Base-by-base conservation (phyloP, 2,888 invertebrate species). In the Homarus gammarus region DNA sequence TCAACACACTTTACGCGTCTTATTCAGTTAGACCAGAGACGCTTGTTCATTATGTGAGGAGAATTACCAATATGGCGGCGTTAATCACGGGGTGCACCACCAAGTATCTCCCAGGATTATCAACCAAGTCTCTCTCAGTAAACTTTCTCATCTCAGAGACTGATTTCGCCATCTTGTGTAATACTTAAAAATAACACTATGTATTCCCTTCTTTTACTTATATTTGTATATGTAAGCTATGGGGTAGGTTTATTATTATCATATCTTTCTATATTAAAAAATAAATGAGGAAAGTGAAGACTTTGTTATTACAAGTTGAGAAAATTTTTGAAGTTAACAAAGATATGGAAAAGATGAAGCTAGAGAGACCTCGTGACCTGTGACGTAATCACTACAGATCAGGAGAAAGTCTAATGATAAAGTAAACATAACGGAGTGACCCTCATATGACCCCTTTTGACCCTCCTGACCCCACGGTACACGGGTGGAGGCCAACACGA, bases 51-150 rank as follows among this genome's bases (percentile, higher is more conserved):
- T 56, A 56, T 56, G 18, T 18, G 56, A 56, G 5, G 18, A 18
- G 15, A 56, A 56, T 56, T 56, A 18, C 18, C 44, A 40, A n/a
- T 75, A 40, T 44, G 31, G n/a, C 75, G n/a, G 38, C 44, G 18
- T 44, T n/a, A n/a, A 56, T 56, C 38, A 75, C 31, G 22, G 36
- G 27, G 18, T 31, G n/a, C 18, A 40, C 36, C 44, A n/a, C 22
- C 18, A 27, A 27, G 44, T 73, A 73, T 75, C 75, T 44, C n/a
- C 44, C 27, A 12, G 10, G 40, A 40, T n/a, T 38, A 75, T 40
- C 40, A 40, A 36, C 40, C 44, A 75, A 75, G 33, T 36, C 40
- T 36, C 75, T 44, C 40, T 40, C 18, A 75, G 38, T 75, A 75
- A 22, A 40, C 40, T 38, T 75, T 38, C 40, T 56, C 44, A 12